Base-by-base conservation (phyloP, 2,113 vertebrate genomes). In the Recurvirostra avosetta region DNA sequence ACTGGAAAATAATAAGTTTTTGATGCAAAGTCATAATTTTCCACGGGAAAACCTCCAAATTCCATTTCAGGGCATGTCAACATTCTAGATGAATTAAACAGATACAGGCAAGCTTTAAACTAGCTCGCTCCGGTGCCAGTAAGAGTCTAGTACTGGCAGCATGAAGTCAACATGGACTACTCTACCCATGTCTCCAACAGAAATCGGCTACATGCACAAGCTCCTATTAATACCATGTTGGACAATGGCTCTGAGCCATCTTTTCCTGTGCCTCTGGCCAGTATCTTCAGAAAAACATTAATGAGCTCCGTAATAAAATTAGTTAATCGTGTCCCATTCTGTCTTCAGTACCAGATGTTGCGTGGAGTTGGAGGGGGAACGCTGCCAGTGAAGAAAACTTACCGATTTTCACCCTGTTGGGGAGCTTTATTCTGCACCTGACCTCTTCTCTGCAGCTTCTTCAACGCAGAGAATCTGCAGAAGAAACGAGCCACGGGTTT, bases 41-140 rank as follows among this genome's bases (percentile, higher is more conserved):
- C 86, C 93, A 15, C 3, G 92, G 94, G 93, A 96, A 94, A 85
- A 55, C 6, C 71, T 96, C 96, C 94, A 96, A 71, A 92, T 96
- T 95, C 96, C 92, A n/a, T 22, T 50, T 80, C 22, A 29, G 89
- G 84, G 67, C 65, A 71, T 84, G 95, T 94, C 93, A 86, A 0
- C 81, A 56, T 68, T 74, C 45, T 58, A 90, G 91, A 83, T 50
- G 72, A 90, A 47, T 63, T n/a, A 77, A 67, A 36, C 75, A 88
- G 83, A 77, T 74, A 16, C 58, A 77, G 79, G 86, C 75, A 29
- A 55, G 79, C 75, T 50, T 32, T 45, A 61, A 92, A 95, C 91
- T 40, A 19, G 95, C 76, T 94, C 23, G 0, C 20, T 30, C 83
- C 2, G 0, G 91, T 15, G 74, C 88, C 82, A 83, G 23, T 2